Conservation (phyloP, 2,888 invertebrate genomes). For the Diarsia rubi region DNA sequence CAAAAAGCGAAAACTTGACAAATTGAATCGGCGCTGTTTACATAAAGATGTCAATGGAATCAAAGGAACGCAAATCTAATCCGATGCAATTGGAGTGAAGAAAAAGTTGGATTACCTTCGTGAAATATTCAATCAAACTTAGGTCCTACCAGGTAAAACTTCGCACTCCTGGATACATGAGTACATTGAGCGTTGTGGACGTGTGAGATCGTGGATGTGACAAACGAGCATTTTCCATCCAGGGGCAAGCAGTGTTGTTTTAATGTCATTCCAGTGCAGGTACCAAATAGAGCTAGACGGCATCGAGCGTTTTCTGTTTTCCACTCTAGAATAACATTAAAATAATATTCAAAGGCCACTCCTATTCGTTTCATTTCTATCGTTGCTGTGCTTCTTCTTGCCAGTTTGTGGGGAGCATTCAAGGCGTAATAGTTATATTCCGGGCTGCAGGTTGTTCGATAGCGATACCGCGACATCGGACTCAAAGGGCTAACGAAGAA, state of each 20-base stretch:
- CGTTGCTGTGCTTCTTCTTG: neutral
- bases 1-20: slow-evolving; percentile 32
- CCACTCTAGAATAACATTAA: neutral
- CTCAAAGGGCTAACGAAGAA: too few relatives aligned
- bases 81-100: slow-evolving; percentile 68
- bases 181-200: slow-evolving; percentile 24
- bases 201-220: slow-evolving; percentile 33
- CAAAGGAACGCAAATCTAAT: slow-evolving; percentile 65
- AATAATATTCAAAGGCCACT: too few relatives aligned
- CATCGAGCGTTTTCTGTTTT: neutral
- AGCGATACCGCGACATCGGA: too few relatives aligned
- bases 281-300: neutral
- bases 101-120: slow-evolving; percentile 72
- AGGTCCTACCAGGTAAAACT: slow-evolving; percentile 73
- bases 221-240: neutral
- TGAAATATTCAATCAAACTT: slow-evolving; percentile 85
- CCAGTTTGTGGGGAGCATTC: neutral
- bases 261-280: too few relatives aligned
- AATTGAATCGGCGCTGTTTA: slow-evolving; percentile 54
- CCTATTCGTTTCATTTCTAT: too few relatives aligned
- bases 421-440: too few relatives aligned
- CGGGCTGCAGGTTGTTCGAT: too few relatives aligned
- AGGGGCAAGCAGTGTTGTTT: too few relatives aligned
- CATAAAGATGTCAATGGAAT: slow-evolving; percentile 50
- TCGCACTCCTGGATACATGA: slow-evolving; percentile 66